phyloP scores from a whole-genome alignment of 2,888 invertebrate genomes.

The Epicampocera succincta region DNA sequence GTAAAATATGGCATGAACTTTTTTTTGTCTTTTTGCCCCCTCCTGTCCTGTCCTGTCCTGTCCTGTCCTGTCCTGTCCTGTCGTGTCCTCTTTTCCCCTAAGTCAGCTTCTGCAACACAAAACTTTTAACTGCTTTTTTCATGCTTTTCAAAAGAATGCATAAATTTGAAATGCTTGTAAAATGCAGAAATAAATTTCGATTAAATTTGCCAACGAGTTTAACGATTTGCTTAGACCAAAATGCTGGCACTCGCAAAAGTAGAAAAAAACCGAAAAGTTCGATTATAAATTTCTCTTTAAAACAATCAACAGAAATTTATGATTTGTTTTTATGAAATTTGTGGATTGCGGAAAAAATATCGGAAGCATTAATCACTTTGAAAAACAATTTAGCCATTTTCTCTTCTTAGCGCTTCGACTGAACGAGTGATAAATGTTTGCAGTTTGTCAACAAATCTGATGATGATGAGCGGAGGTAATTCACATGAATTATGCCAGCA shows the following conservation, averaged over 20 bases:
- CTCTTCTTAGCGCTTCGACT: background rate
- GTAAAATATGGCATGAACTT: conserved; percentile 27
- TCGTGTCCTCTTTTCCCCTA: background rate
- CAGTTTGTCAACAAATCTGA: conserved; percentile 16
- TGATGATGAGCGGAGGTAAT: background rate
- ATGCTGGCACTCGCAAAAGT: background rate
- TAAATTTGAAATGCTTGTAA: conserved; percentile 7
- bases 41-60: too few relatives aligned
- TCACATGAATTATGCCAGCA: conserved; percentile 39
- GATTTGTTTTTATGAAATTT: conserved; percentile 16
- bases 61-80: too few relatives aligned
- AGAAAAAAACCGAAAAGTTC: background rate
- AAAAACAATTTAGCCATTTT: conserved; percentile 14
- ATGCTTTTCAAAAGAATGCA: background rate
- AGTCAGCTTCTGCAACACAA: conserved; percentile 3
- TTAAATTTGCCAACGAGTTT: conserved; percentile 5
- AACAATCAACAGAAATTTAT: conserved; percentile 1
- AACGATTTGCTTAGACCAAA: background rate
- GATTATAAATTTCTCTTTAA: conserved; percentile 22
- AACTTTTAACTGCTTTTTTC: conserved; percentile 9
- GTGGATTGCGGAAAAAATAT: background rate
- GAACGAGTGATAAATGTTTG: conserved; percentile 9
- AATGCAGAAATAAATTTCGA: background rate
- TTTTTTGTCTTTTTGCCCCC: background rate
- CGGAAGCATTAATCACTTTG: conserved; percentile 17